Evolutionary conservation across 1,140 invertebrate species (phyloP).

Genomic region (Euura lappo): DNA sequence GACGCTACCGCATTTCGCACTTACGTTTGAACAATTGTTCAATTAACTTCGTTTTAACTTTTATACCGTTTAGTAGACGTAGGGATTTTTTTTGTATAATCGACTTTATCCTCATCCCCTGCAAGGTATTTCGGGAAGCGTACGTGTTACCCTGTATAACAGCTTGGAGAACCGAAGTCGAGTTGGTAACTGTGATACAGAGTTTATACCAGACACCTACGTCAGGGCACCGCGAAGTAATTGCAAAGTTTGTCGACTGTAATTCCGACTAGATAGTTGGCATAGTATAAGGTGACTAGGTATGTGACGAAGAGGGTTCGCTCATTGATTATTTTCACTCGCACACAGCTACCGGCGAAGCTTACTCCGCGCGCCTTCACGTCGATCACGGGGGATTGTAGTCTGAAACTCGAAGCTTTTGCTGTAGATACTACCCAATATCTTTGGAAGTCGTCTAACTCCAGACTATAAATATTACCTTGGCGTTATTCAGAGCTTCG

Average conservation of each 20-base stretch:
- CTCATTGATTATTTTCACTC: background rate
- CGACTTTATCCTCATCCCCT: no score
- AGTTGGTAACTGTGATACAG: no score
- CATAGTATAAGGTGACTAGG: slow-evolving; percentile 19
- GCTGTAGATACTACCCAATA: background rate
- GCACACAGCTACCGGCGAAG: background rate
- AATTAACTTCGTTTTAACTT: no score
- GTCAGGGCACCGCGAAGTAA: slow-evolving; percentile 12
- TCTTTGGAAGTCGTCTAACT: background rate
- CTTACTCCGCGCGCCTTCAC: slow-evolving; percentile 6
- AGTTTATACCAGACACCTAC: no score
- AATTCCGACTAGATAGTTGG: slow-evolving; percentile 18
- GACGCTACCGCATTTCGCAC: slow-evolving; percentile 29
- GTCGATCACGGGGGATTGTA: background rate
- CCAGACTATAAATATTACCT: background rate
- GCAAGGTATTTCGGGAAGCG: no score
- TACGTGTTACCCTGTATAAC: no score
- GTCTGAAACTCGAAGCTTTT: background rate
- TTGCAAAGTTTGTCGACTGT: slow-evolving; percentile 18
- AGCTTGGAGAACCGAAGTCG: no score
- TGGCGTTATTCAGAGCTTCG: no score
- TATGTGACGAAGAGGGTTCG: no score
- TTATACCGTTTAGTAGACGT: no score
- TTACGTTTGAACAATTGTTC: no score
- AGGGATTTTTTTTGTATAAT: no score